Percentiles rank a stretch among this genome's conserved stretches.
Evolutionary conservation across 2,797 vertebrate genomes (phyloP).

Genomic region (Melanotaenia maccullochi): DNA sequence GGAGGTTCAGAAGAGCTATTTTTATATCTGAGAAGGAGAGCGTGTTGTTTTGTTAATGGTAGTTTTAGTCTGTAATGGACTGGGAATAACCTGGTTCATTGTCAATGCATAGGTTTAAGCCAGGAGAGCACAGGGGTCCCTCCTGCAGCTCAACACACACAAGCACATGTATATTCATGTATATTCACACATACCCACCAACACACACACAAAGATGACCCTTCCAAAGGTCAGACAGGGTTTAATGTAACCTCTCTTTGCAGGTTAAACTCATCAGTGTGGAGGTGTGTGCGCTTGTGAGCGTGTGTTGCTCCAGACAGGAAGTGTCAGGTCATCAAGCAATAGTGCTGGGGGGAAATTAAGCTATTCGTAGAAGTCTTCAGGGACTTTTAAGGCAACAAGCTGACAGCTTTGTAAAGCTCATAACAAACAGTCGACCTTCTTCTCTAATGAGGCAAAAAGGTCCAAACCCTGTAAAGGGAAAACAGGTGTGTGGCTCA

Average conservation of each 20-base stretch:
- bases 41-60: conserved; percentile 74
- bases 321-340: conserved; percentile 71
- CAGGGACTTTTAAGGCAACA: conserved; percentile 70
- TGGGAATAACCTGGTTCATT: conserved; percentile 73
- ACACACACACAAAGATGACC: conserved; percentile 34
- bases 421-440: conserved; percentile 71
- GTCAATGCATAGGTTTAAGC: conserved; percentile 65
- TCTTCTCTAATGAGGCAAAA: conserved; percentile 70
- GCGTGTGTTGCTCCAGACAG: conserved; percentile 52
- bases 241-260: conserved; percentile 51
- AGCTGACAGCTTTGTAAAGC: conserved; percentile 77
- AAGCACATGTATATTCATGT: conserved; percentile 18
- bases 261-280: conserved; percentile 61
- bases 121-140: conserved; percentile 29
- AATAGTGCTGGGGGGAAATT: conserved; percentile 58
- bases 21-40: conserved; percentile 70
- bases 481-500: conserved; percentile 76
- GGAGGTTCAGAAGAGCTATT: conserved; percentile 66
- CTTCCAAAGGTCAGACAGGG: conserved; percentile 54
- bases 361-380: conserved; percentile 67
- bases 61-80: conserved; percentile 71
- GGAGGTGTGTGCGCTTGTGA: conserved; percentile 27
- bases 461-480: conserved; percentile 44
- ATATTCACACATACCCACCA: conserved; percentile 3
- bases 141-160: conserved; percentile 28